Evolutionary conservation across 2,888 invertebrate genomes (phyloP).

Genomic region (Encarsia formosa): DNA sequence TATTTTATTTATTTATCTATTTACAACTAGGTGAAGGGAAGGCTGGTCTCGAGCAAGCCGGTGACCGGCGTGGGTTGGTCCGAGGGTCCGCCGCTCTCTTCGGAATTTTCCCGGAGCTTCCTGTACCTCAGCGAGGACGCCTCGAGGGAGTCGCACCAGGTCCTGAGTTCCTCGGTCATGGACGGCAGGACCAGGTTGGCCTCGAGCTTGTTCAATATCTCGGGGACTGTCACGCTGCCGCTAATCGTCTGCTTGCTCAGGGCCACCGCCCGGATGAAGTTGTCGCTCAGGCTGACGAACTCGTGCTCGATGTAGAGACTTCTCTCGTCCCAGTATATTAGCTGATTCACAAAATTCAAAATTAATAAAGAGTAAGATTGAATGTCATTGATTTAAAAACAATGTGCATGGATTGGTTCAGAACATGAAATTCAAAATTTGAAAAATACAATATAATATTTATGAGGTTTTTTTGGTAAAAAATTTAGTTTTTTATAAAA

Average conservation of each 20-base stretch:
- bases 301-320: constrained; percentile 80
- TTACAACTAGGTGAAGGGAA: no score
- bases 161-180: constrained; percentile 63
- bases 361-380: no score
- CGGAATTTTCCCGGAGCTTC: constrained; percentile 51
- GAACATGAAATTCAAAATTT: no score
- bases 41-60: no score
- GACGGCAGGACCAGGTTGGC: constrained; percentile 59
- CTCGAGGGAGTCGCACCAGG: constrained; percentile 74
- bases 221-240: constrained; percentile 54
- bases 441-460: no score
- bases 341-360: no score
- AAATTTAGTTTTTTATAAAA: no score
- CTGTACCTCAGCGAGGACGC: constrained; percentile 72
- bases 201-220: constrained; percentile 65
- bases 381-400: no score
- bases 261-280: constrained; percentile 74
- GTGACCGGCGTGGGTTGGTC: neutral
- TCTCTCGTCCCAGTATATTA: constrained; percentile 83
- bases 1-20: neutral
- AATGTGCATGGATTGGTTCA: no score
- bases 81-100: neutral
- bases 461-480: no score
- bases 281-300: constrained; percentile 72
- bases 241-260: constrained; percentile 73